These are phyloP conservation scores for Brachyalestes nurse DNA, from an alignment of 2,797 vertebrate species.

Conservation along the genomic window DNA sequence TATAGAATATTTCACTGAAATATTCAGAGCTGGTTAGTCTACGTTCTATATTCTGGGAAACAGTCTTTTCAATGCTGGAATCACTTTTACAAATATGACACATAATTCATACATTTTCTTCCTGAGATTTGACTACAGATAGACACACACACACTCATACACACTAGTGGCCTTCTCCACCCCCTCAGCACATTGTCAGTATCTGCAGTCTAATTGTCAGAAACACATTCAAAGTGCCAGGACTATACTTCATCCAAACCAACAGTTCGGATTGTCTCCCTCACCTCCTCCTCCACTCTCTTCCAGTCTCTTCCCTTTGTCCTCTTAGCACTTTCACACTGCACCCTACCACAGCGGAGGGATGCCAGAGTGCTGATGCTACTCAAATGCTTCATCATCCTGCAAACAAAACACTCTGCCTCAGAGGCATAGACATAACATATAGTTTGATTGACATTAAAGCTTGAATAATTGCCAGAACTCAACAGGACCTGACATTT, in stretches of 20 bases:
- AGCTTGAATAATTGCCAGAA: neutral
- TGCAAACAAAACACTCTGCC: neutral
- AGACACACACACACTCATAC: neutral
- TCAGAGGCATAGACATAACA: neutral
- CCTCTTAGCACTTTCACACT: neutral
- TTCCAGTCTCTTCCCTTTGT: neutral
- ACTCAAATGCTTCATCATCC: neutral
- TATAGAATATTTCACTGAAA: neutral
- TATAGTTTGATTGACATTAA: neutral
- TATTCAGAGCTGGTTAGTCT: neutral
- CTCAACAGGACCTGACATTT: neutral
- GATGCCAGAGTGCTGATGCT: neutral
- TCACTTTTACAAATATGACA: conserved; percentile 13
- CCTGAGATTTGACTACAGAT: neutral
- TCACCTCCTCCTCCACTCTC: neutral
- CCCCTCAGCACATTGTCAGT: neutral
- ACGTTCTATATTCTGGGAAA: neutral
- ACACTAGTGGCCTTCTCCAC: neutral
- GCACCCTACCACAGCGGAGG: neutral
- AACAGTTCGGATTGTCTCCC: neutral
- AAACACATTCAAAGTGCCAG: neutral
- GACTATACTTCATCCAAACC: neutral
- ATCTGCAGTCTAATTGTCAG: conserved; percentile 1
- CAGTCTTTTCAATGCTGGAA: neutral
- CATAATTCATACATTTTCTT: conserved; percentile 1